Evolutionary conservation across 2,113 vertebrate species (phyloP).

Genomic region (Chloebia gouldiae): DNA sequence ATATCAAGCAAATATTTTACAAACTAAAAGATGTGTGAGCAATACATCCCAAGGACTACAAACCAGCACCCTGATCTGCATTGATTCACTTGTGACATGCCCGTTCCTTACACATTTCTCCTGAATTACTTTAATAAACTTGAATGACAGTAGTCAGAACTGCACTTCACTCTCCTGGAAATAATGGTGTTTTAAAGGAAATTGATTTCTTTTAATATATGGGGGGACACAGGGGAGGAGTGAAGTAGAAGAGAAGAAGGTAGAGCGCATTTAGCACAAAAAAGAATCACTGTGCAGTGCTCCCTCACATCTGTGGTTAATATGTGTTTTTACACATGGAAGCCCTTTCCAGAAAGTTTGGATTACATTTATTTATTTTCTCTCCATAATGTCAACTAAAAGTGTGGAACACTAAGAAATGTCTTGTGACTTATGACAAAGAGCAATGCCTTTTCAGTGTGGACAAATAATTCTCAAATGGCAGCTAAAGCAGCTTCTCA

Average conservation of each 20-base stretch:
- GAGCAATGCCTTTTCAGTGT: constrained; percentile 34
- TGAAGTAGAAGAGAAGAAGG: background rate
- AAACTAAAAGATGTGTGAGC: background rate
- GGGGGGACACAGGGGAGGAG: background rate
- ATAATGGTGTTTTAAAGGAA: background rate
- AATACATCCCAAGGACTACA: background rate
- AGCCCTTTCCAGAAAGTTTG: background rate
- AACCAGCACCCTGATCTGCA: background rate
- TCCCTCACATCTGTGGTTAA: background rate
- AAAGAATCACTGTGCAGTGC: background rate
- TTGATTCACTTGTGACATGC: background rate
- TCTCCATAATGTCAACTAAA: background rate
- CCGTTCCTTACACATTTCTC: background rate
- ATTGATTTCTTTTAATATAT: background rate
- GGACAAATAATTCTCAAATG: constrained; percentile 30
- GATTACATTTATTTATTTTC: constrained; percentile 28
- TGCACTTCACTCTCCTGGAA: background rate
- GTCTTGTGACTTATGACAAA: constrained; percentile 20
- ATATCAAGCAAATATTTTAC: background rate
- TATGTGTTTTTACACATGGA: background rate
- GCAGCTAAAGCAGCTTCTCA: constrained; percentile 9
- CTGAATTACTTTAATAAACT: background rate
- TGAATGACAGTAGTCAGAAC: background rate
- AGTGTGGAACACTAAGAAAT: constrained; percentile 11
- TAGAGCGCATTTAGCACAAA: background rate